Percentiles rank a stretch among this genome's conserved stretches.
phyloP scores from a whole-genome alignment of 2,797 vertebrate species.

The Hylomyscus alleni region DNA sequence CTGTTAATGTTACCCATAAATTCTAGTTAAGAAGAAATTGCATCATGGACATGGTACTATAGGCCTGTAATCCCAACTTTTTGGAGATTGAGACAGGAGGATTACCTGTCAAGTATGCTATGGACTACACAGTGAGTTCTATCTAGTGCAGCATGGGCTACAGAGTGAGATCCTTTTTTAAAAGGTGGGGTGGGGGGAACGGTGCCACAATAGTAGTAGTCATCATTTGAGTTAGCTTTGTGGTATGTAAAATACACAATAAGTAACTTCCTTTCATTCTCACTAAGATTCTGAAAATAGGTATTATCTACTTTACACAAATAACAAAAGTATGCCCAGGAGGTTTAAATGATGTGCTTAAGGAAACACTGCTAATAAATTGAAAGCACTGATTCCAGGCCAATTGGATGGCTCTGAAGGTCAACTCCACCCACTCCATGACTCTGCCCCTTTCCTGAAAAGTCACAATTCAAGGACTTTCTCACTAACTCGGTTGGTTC shows the following conservation, averaged over 20 bases:
- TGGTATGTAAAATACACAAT: neutral
- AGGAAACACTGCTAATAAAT: neutral
- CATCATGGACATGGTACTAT: neutral
- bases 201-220: neutral
- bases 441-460: conserved; percentile 34
- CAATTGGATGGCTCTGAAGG: neutral
- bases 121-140: neutral
- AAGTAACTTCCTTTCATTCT: conserved; percentile 30
- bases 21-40: conserved; percentile 39
- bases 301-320: conserved; percentile 58
- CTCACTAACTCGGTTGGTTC: conserved; percentile 42
- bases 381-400: conserved; percentile 36
- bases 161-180: neutral
- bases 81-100: neutral
- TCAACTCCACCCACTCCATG: conserved; percentile 30
- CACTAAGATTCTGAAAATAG: conserved; percentile 30
- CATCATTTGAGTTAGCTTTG: conserved; percentile 31
- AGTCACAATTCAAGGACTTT: conserved; percentile 54
- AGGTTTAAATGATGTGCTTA: conserved; percentile 49
- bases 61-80: neutral
- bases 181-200: neutral
- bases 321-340: conserved; percentile 40
- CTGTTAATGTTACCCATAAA: conserved; percentile 13
- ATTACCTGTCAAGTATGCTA: neutral
- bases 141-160: neutral